Evolutionary conservation across 2,888 invertebrate genomes (phyloP), one percentile per base, ranked within the genome.

Genomic region (Ormyrus nitidulus): DNA sequence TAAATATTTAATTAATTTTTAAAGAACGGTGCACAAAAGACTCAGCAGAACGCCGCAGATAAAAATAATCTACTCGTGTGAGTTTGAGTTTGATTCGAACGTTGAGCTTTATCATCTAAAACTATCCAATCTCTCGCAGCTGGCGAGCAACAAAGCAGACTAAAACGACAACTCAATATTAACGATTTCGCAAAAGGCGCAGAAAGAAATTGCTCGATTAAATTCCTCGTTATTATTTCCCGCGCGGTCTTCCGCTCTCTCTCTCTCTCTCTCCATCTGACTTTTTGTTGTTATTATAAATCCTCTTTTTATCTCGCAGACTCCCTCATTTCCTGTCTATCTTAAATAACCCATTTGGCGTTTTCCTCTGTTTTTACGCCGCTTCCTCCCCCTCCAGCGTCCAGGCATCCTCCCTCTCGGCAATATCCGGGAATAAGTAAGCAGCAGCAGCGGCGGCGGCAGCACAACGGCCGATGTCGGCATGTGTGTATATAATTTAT

Each of bases 401-500:
- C 3, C 19, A 13, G 13, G 13, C 13, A 8, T 51, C 5, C 68
- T 11, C 8, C 48, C 62, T 64, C 72, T 48, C 76, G 62, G 81
- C 81, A 78, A 75, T 65, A 65, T 73, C 81, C 74, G 78, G 78
- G 34, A 62, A 61, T 70, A 66, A 81, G 70, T 68, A 69, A 80
- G 64, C 66, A n/a, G 13, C 46, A 51, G 58, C 51, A 66, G 11
- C 13, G n/a, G 9, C 59, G 13, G 19, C 19, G 19, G 1, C 19
- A 19, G 19, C 59, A 59, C 54, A 69, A 13, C 53, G 69, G 51
- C 13, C 8, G 53, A 10, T 34, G 49, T 10, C 53, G 56, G 34
- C 44, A 0, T 48, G 34, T n/a, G 68, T n/a, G 68, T n/a, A 62
- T 59, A 75, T 68, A 68, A 80, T 72, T 76, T 77, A 76, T 77